A percentile compares a stretch with the other conserved stretches of the same genome.
Conservation (phyloP, 2,797 vertebrate species). For the Ciconia nigra region DNA sequence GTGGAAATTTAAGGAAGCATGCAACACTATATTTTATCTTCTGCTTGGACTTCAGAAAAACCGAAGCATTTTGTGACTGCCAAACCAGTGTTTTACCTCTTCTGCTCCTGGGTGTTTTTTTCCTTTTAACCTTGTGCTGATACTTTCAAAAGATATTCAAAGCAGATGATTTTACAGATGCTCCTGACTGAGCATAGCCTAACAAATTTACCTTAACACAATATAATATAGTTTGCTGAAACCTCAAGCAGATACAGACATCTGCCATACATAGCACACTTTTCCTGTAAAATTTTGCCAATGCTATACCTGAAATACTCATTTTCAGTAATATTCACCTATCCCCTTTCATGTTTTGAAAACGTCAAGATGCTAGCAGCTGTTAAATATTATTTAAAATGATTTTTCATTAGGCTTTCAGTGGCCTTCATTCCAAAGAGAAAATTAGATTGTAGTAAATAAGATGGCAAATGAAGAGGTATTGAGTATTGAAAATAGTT, state of each 20-base stretch:
- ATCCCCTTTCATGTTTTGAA: background rate
- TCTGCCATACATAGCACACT: background rate
- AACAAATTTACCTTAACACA: background rate
- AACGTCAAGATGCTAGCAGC: background rate
- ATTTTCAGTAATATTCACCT: background rate
- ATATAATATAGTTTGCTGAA: conserved; percentile 10
- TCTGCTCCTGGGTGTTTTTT: background rate
- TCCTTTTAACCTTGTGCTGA: background rate
- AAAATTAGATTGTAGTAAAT: background rate
- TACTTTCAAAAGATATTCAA: background rate
- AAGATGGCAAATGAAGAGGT: background rate
- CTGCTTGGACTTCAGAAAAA: background rate
- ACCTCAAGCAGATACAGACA: conserved; percentile 45
- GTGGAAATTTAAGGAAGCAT: background rate
- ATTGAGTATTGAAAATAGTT: background rate
- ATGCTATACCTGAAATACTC: background rate
- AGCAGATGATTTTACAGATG: conserved; percentile 45
- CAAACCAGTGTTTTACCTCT: background rate
- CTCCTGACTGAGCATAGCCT: background rate
- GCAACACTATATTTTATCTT: background rate
- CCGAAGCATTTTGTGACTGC: background rate
- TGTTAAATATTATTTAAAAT: background rate
- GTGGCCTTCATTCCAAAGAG: background rate
- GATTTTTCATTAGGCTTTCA: background rate
- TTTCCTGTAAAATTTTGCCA: background rate